Evolutionary conservation across 2,888 invertebrate species (phyloP), one percentile per base, ranked within the genome.

Genomic region (Glyphotaelius pellucidus): DNA sequence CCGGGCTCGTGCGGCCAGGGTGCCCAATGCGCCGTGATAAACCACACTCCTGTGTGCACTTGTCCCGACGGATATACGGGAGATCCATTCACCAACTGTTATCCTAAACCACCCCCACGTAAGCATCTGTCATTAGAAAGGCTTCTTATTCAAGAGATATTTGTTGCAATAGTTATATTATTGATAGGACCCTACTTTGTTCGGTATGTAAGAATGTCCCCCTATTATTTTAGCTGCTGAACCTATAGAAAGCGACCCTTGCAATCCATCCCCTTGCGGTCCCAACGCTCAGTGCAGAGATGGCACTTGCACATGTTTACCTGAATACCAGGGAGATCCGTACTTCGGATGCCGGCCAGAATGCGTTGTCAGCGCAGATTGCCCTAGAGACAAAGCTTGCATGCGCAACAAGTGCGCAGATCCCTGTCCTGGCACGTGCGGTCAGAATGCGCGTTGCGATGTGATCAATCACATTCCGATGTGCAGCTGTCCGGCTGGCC

Each of bases 311-410:
- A 96, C 96, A 38, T 98, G 98, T 94, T 94, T 97, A 80, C 96
- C 97, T 2, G 97, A 98, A 94, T 98, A 97, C 94, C 97, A 97
- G 93, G 98, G 98, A 52, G 97, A 98, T 95, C 98, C 98, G 0
- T 98, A 97, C 94, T 95, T 96, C 85, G 97, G 97, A 84, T 98
- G 98, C 94, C 96, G 98, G 93, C 98, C 98, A 14, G 98, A 98
- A 94, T 98, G 98, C 94, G 96, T 97, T 9, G 96, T 97, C 87
- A 98, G 97, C 94, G 96, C 97, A 0, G 98, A 98, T 94, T 98
- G 98, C 94, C 95, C 97, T 0, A 95, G 97, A n/a, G 97, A 97
- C 94, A 96, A 96, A 94, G 98, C 98, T 11, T 98, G 98, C 94
- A 96, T 97, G 90, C 97, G 97, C 94, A 97, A 97, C 94, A 97